phyloP scores from a whole-genome alignment of 2,888 invertebrate species.

The Hymenopus coronatus region DNA sequence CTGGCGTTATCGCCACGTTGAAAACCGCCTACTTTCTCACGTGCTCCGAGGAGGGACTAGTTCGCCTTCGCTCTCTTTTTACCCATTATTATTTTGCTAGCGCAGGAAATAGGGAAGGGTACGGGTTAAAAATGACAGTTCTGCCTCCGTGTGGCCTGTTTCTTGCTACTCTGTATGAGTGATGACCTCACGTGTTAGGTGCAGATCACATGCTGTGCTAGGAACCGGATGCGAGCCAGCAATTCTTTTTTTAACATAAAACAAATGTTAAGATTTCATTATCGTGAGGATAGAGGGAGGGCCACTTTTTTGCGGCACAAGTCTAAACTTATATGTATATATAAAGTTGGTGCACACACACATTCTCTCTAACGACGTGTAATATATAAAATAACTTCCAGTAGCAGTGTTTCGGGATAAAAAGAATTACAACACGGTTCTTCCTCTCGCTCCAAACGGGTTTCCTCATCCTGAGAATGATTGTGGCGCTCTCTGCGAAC shows the following conservation, averaged over 20 bases:
- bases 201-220: background rate
- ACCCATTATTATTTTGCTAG: background rate
- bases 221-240: background rate
- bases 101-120: background rate
- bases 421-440: background rate
- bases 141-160: background rate
- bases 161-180: background rate
- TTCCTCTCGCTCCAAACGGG: background rate
- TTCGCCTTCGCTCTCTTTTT: background rate
- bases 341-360: background rate
- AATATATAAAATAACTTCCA: conserved; percentile 9
- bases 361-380: conserved; percentile 2
- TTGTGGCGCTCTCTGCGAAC: background rate
- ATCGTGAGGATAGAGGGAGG: background rate
- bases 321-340: background rate
- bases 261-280: conserved; percentile 22
- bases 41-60: background rate
- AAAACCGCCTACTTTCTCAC: conserved; percentile 27
- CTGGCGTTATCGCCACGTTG: conserved; percentile 28
- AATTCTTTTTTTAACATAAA: conserved; percentile 3
- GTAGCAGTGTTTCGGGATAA: conserved; percentile 1
- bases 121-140: conserved; percentile 16
- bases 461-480: background rate
- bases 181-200: background rate
- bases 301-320: background rate